Evolutionary conservation across 92 coral and sea anemone species (phyloP), one percentile per base, ranked within the genome.

Genomic region (Diadumene lineata): DNA sequence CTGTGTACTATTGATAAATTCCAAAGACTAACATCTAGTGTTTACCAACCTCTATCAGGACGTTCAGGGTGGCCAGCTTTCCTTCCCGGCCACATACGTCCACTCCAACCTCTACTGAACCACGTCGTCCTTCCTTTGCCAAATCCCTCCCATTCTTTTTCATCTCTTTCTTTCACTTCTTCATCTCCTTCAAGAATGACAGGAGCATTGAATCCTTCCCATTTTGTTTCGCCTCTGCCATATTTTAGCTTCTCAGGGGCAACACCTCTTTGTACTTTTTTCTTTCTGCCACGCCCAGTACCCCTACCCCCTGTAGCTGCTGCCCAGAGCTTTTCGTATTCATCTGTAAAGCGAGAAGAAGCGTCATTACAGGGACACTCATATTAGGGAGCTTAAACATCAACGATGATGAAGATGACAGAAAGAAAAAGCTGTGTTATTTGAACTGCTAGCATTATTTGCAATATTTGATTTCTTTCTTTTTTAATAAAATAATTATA

Each of bases 271-370:
- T 86, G 87, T 60, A 81, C 77, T 58, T 61, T 86, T 66, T 83
- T 96, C 73, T 92, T 94, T 46, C 85, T 90, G 29, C 99, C 96
- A 66, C 99, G 90, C 16, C 99, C 99, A 30, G 99, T 87, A 4
- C 99, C 99, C 72, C 99, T 89, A 0, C 99, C 99, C 10, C 99
- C 96, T 29, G 97, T 92, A 23, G 92, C 99, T 53, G 99, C 99
- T 9, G 88, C 85, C 99, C 99, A 96, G 1, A 96, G 89, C 23
- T 86, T 92, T 17, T 96, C 91, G 74, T 96, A 96, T 24, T 96
- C 99, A 73, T 77, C 84, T 85, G 15, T 22, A 65, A 11, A 34
- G 33, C 13, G 13, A 38, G 13, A 13, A 38, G 13, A 4, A 13
- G 13, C 13, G 13, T 38, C 13, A 38, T 38, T 4, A 38, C 7